phyloP scores from a whole-genome alignment of 2,888 invertebrate genomes.

The Hirtodrosophila histrioides region DNA sequence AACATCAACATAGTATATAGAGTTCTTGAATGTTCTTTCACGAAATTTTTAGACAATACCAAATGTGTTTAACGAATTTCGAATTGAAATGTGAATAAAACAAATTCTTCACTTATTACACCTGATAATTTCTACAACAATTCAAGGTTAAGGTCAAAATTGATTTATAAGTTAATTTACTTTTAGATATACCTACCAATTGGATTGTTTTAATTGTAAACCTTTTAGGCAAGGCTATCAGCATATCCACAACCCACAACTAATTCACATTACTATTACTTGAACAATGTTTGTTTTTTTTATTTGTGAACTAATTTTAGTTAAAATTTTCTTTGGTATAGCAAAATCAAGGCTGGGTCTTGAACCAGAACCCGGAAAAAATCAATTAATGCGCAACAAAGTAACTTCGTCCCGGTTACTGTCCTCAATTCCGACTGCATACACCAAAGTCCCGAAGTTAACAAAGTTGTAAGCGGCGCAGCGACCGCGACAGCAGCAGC shows the following conservation, averaged over 20 bases:
- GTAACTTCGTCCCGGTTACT: conserved; percentile 80
- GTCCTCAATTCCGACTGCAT: conserved; percentile 79
- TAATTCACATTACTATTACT: neutral
- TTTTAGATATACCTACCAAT: neutral
- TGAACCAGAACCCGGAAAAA: conserved; percentile 59
- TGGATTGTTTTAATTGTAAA: neutral
- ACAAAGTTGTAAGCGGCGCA: conserved; percentile 74
- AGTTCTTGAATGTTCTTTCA: too few relatives aligned
- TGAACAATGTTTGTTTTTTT: neutral
- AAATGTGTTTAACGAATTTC: too few relatives aligned
- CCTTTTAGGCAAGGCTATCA: neutral
- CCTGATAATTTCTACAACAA: too few relatives aligned
- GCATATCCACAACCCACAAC: conserved; percentile 3
- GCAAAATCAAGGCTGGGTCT: conserved; percentile 18
- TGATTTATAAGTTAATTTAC: too few relatives aligned
- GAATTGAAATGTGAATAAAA: too few relatives aligned
- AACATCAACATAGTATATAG: too few relatives aligned
- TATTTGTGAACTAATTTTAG: neutral
- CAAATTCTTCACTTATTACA: too few relatives aligned
- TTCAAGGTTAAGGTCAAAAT: too few relatives aligned
- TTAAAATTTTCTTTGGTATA: conserved; percentile 15
- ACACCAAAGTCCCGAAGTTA: conserved; percentile 70
- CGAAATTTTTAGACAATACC: too few relatives aligned
- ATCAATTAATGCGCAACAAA: conserved; percentile 81
- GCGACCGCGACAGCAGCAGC: conserved; percentile 25